Evolutionary conservation across 2,888 invertebrate genomes (phyloP).

Genomic region (Eristalinus aeneus): DNA sequence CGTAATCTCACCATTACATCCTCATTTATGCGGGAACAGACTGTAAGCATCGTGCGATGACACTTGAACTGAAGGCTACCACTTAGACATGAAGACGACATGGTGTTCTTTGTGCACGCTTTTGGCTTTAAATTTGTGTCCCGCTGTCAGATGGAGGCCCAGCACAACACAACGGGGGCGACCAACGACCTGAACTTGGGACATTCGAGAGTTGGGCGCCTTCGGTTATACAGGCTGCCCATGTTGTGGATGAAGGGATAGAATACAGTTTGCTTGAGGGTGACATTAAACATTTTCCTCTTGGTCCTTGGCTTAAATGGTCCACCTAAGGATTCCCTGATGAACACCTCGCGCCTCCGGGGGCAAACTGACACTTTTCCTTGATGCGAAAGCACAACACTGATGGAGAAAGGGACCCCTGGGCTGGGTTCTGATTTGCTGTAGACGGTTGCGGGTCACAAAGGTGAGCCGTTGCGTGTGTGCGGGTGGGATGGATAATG

Average conservation of each 20-base stretch:
- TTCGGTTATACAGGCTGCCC: background rate
- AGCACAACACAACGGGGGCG: background rate
- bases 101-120: conserved; percentile 22
- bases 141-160: background rate
- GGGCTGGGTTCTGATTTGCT: background rate
- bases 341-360: background rate
- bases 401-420: background rate
- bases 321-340: background rate
- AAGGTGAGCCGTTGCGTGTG: background rate
- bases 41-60: conserved; percentile 58
- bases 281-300: background rate
- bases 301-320: background rate
- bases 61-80: conserved; percentile 62
- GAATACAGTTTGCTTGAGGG: background rate
- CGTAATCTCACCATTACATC: conserved; percentile 54
- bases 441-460: background rate
- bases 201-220: background rate
- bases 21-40: conserved; percentile 61
- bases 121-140: background rate
- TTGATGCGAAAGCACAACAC: background rate
- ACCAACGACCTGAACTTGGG: background rate
- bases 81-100: conserved; percentile 46
- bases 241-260: background rate
- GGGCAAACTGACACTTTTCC: background rate
- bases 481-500: background rate